phyloP scores from a whole-genome alignment of 2,888 invertebrate genomes.

The Odontomyia ornata region DNA sequence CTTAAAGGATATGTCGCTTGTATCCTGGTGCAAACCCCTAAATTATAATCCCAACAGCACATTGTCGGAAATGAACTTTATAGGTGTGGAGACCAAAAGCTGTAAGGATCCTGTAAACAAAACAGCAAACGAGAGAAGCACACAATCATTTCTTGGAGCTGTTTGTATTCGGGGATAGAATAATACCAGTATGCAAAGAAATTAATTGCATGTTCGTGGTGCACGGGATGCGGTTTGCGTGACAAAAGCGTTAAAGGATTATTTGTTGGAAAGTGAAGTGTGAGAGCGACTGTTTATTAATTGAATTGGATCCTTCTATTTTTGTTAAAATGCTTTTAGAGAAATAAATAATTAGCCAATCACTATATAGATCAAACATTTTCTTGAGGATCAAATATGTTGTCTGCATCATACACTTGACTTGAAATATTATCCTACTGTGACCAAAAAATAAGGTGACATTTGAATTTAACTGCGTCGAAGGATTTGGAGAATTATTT shows the following conservation, averaged over 20 bases:
- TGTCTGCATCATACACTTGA: too few relatives aligned
- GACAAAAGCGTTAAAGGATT: neutral
- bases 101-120: neutral
- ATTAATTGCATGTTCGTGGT: slow-evolving; percentile 26
- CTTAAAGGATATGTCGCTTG: slow-evolving; percentile 30
- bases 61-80: slow-evolving; percentile 15
- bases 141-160: neutral
- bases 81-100: neutral
- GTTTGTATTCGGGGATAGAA: slow-evolving; percentile 17
- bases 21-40: slow-evolving; percentile 20
- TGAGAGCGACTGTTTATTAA: too few relatives aligned
- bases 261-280: too few relatives aligned
- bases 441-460: too few relatives aligned
- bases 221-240: neutral
- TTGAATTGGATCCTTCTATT: too few relatives aligned
- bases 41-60: slow-evolving; percentile 34
- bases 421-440: too few relatives aligned
- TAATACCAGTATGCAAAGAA: slow-evolving; percentile 34
- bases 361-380: too few relatives aligned
- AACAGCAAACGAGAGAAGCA: neutral
- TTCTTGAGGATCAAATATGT: too few relatives aligned
- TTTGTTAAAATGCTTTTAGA: too few relatives aligned
- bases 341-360: too few relatives aligned
- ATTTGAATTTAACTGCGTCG: too few relatives aligned
- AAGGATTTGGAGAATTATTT: too few relatives aligned